These are phyloP conservation scores for Saturnia pavonia DNA, from an alignment of 2,888 invertebrate species.

Conservation along the genomic window DNA sequence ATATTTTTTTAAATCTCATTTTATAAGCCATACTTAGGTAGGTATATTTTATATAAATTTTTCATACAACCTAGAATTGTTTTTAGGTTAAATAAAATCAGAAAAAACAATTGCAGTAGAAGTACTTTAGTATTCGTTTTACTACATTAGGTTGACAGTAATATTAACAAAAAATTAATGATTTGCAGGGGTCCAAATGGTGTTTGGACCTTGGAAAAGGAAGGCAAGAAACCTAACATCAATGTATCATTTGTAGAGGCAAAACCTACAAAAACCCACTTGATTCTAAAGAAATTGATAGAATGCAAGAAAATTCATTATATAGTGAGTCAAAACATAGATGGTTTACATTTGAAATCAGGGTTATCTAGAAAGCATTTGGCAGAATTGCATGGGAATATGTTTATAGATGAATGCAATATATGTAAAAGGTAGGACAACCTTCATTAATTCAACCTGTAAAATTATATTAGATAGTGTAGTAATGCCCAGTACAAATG, in stretches of 20 bases:
- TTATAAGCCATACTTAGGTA: too few species aligned
- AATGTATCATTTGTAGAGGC: constrained; percentile 95
- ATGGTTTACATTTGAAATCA: constrained; percentile 96
- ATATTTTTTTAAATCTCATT: not conserved
- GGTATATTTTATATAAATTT: too few species aligned
- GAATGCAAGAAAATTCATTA: constrained; percentile 87
- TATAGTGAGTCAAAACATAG: constrained; percentile 98
- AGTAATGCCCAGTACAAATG: too few species aligned
- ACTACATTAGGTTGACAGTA: not conserved
- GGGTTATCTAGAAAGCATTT: constrained; percentile 91
- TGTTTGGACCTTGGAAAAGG: constrained; percentile 97
- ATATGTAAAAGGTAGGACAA: constrained; percentile 87
- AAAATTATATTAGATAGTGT: not conserved
- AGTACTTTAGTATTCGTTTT: not conserved
- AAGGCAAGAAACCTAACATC: constrained; percentile 91
- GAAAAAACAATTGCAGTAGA: too few species aligned
- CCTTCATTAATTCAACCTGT: not conserved
- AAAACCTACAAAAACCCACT: constrained; percentile 95
- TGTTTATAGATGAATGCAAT: constrained; percentile 97
- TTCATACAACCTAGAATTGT: too few species aligned
- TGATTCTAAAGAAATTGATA: constrained; percentile 92
- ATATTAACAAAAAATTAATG: not conserved
- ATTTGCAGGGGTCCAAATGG: constrained; percentile 91
- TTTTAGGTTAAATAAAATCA: too few species aligned
- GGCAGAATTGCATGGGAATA: constrained; percentile 98